These are phyloP conservation scores for Trachelus troglodyta DNA, from an alignment of 2,888 invertebrate species.

Conservation along the genomic window DNA sequence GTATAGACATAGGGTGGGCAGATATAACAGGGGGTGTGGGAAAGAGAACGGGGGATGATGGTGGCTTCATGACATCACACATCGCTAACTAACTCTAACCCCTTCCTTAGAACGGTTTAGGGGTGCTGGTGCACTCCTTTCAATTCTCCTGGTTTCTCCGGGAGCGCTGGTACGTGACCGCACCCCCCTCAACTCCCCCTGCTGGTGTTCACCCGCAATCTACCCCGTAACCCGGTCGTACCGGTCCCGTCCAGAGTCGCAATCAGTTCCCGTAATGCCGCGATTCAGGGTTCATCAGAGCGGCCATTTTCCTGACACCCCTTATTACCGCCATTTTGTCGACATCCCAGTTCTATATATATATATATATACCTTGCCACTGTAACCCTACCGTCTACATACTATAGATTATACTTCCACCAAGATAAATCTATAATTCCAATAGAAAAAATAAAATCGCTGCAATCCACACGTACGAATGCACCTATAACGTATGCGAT, in stretches of 20 bases:
- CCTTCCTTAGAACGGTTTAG: constrained; percentile 27
- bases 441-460: background rate
- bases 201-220: constrained; percentile 5
- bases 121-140: constrained; percentile 14
- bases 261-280: constrained; percentile 59
- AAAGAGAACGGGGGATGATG: background rate
- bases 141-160: constrained; percentile 19
- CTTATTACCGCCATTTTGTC: constrained; percentile 61
- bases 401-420: background rate
- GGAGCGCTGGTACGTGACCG: constrained; percentile 31
- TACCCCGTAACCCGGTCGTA: constrained; percentile 14
- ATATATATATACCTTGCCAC: background rate
- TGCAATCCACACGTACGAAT: background rate
- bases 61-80: constrained; percentile 41
- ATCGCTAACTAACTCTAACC: constrained; percentile 50
- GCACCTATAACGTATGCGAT: background rate
- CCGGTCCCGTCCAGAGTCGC: constrained; percentile 40
- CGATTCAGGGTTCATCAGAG: constrained; percentile 61
- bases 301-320: constrained; percentile 60
- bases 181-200: constrained; percentile 12
- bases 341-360: constrained; percentile 10
- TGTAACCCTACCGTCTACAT: background rate
- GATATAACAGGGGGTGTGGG: background rate
- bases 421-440: background rate
- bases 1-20: background rate